phyloP scores from a whole-genome alignment of 2,888 invertebrate species.

The Xestobium rufovillosum region DNA sequence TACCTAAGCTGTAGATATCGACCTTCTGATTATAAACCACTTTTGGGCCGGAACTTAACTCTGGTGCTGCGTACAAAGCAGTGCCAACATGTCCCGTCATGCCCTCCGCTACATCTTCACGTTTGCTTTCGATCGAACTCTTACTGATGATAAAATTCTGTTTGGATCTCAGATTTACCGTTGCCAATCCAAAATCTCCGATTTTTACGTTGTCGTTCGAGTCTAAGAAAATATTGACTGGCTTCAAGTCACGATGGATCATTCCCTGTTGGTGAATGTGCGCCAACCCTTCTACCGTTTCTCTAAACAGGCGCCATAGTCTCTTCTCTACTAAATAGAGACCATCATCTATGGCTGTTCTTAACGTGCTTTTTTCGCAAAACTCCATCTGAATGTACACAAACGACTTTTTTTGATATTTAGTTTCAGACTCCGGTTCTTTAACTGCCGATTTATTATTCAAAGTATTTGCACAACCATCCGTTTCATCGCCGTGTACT shows the following conservation, averaged over 20 bases:
- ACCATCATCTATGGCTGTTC: constrained; percentile 80
- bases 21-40: constrained; percentile 83
- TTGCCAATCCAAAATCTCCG: constrained; percentile 95
- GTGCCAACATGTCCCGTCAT: constrained; percentile 87
- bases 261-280: constrained; percentile 92
- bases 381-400: constrained; percentile 98
- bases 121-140: constrained; percentile 30
- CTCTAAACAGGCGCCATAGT: constrained; percentile 88
- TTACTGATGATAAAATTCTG: constrained; percentile 24
- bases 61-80: constrained; percentile 91
- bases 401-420: constrained; percentile 50
- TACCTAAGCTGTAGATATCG: constrained; percentile 58
- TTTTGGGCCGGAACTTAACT: constrained; percentile 65
- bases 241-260: constrained; percentile 79
- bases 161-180: constrained; percentile 54
- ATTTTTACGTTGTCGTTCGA: constrained; percentile 94
- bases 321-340: constrained; percentile 69
- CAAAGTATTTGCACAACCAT: too few relatives aligned
- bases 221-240: constrained; percentile 93
- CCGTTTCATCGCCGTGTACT: too few relatives aligned
- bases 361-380: constrained; percentile 90
- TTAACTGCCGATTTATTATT: too few relatives aligned
- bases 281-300: constrained; percentile 83
- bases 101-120: constrained; percentile 43
- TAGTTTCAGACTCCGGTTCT: constrained; percentile 6